Percentiles rank a stretch among this genome's conserved stretches.
phyloP scores from a whole-genome alignment of 2,888 invertebrate genomes.

The Nymphalis c-album region DNA sequence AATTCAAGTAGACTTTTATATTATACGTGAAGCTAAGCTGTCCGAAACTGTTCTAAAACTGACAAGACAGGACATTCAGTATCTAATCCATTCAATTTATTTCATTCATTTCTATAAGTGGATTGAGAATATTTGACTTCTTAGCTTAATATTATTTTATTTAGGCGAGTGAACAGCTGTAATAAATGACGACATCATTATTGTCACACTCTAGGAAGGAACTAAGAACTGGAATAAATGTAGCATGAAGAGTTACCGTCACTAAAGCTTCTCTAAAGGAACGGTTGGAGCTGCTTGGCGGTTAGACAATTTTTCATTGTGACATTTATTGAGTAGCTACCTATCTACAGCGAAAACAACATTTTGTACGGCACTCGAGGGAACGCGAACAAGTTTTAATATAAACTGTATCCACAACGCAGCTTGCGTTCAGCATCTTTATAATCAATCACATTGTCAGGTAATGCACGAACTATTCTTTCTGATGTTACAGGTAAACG shows the following conservation, averaged over 20 bases:
- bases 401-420: constrained; percentile 29
- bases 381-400: constrained; percentile 31
- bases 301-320: constrained; percentile 40
- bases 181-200: constrained; percentile 6
- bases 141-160: background rate
- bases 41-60: no score
- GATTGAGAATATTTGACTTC: background rate
- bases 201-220: constrained; percentile 11
- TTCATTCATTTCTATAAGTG: background rate
- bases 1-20: no score
- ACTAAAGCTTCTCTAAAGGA: constrained; percentile 15
- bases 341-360: constrained; percentile 21
- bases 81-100: no score
- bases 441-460: constrained; percentile 28
- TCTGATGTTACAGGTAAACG: background rate
- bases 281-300: constrained; percentile 12
- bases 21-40: no score
- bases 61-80: no score
- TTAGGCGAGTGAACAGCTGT: background rate
- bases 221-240: constrained; percentile 27
- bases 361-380: constrained; percentile 33
- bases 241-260: constrained; percentile 22
- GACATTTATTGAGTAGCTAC: constrained; percentile 42
- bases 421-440: background rate
- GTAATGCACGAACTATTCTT: constrained; percentile 11